Conservation (phyloP, 2,888 invertebrate species). For the Cheilosia vulpina region DNA sequence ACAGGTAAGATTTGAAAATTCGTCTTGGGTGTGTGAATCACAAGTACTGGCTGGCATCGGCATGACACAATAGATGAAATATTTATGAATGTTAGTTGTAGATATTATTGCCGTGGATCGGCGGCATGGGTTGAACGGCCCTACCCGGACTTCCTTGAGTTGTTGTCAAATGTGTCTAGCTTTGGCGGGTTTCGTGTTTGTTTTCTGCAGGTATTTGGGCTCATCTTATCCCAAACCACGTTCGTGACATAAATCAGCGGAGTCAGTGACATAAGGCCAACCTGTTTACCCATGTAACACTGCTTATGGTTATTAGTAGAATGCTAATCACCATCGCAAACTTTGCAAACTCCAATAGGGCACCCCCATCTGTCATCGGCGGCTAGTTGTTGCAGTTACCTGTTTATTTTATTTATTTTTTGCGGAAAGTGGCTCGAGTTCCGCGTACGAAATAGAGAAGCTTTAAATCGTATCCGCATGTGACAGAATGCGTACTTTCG, state of each 20-base stretch:
- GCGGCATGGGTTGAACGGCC: conserved; percentile 64
- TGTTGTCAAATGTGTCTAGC: conserved; percentile 55
- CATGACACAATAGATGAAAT: conserved; percentile 74
- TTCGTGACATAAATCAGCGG: conserved; percentile 46
- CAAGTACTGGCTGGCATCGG: conserved; percentile 4
- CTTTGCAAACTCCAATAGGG: conserved; percentile 35
- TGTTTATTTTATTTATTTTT: background rate
- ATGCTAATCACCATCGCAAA: conserved; percentile 60
- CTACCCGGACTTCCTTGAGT: conserved; percentile 73
- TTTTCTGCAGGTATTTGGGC: background rate
- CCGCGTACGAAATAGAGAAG: conserved; percentile 43
- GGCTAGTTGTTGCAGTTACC: background rate
- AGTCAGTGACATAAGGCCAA: conserved; percentile 36
- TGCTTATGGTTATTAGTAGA: conserved; percentile 64
- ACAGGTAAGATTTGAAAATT: conserved; percentile 69
- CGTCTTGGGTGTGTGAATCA: conserved; percentile 64
- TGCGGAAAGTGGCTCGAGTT: conserved; percentile 59
- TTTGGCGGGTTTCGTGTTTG: background rate
- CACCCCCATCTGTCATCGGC: background rate
- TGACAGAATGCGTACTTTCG: conserved; percentile 58
- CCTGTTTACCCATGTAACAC: conserved; percentile 69
- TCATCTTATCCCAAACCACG: conserved; percentile 6
- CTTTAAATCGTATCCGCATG: conserved; percentile 59
- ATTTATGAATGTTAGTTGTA: conserved; percentile 65
- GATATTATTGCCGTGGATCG: conserved; percentile 5